Evolutionary conservation across 2,113 vertebrate genomes (phyloP).

Genomic region (Antechinus flavipes): DNA sequence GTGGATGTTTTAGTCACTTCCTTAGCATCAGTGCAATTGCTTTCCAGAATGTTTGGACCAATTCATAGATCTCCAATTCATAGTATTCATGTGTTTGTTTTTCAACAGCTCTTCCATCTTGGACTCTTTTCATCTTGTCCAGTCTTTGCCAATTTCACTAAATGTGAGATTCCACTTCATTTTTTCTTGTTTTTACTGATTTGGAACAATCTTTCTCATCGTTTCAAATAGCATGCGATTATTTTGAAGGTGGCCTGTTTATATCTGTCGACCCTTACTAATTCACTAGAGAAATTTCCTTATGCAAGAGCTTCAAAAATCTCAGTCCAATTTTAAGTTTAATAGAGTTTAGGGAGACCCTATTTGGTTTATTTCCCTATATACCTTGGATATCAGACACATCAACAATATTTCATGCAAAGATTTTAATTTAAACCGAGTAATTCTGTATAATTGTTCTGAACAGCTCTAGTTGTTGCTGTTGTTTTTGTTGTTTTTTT

Average conservation of each 20-base stretch:
- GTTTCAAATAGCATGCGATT: background rate
- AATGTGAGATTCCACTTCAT: background rate
- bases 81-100: conserved; percentile 3
- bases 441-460: background rate
- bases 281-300: background rate
- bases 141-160: background rate
- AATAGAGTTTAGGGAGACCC: background rate
- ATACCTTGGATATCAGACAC: background rate
- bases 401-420: background rate
- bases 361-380: background rate
- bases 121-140: background rate
- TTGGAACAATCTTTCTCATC: background rate
- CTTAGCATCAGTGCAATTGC: background rate
- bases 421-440: background rate
- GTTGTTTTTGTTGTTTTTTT: background rate
- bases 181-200: background rate
- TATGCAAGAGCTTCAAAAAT: background rate
- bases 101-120: background rate
- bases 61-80: background rate
- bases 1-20: background rate
- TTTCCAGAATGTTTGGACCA: background rate
- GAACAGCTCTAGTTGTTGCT: background rate
- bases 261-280: background rate
- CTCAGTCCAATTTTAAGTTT: background rate
- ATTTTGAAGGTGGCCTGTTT: background rate